Evolutionary conservation across 37 sponge, comb jelly and placozoan genomes (phyloP), one percentile per base, ranked within the genome.

Genomic region (Diacarnus erythraeanus): DNA sequence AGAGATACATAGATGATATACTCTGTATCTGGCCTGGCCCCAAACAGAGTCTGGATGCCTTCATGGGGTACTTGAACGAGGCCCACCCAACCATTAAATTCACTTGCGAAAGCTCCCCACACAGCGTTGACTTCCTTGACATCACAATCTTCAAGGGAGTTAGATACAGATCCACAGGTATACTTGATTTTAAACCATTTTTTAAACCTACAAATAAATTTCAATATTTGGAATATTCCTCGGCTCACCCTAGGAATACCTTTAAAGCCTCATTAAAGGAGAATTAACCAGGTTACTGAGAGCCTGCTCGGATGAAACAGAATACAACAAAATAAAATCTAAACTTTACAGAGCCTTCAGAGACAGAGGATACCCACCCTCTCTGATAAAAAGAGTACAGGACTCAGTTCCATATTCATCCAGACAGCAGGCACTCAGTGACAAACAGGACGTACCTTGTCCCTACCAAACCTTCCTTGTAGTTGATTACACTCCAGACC

Each of bases 191-290:
- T 10, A 20, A 25, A n/a, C 18, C 6, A 35, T 34, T 41, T 18
- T 31, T n/a, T 9, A 36, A 60, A 23, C 2, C 21, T 3, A 22
- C 25, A 69, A 68, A 84, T 87, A 95, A 89, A 54, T 54, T 54
- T 17, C 56, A 54, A 17, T 54, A 54, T 17, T 17, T 54, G 56
- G 17, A 54, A 10, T 54, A 54, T 54, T 54, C 56, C 56, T 54
- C 17, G 56, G 56, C 56, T 17, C 56, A 54, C 17, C 56, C 56
- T 20, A 20, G 17, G 17, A 20, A 10, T 17, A 54, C 56, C 10
- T 54, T 54, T 17, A 54, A 17, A 17, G 56, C 17, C 10, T 54
- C 56, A 20, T 54, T 17, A 54, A 54, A 54, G 56, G 56, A 54
- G 56, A 54, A 54, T 20, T 54, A 10, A 54, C 56, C 10, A 54